Evolutionary conservation across 2,797 vertebrate genomes (phyloP).

Genomic region (Glossophaga mutica): DNA sequence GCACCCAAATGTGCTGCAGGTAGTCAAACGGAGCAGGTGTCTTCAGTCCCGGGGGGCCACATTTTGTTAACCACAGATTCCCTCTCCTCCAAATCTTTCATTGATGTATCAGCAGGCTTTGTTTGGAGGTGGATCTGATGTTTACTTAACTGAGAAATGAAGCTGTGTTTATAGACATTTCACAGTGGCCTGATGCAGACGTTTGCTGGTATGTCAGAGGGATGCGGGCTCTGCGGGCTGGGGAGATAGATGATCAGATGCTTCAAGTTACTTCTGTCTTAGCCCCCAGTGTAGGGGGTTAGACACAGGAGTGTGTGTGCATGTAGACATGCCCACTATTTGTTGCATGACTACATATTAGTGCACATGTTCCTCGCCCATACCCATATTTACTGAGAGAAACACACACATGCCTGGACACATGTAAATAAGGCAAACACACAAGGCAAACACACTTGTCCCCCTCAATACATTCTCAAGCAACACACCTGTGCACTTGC

Average conservation of each 20-base stretch:
- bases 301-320: not conserved
- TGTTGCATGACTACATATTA: not conserved
- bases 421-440: not conserved
- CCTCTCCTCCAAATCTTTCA: not conserved
- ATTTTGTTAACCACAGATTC: not conserved
- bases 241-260: not conserved
- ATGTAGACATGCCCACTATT: no score
- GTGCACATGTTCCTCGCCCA: not conserved
- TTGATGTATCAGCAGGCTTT: not conserved
- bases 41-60: not conserved
- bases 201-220: not conserved
- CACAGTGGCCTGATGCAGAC: not conserved
- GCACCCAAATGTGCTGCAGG: not conserved
- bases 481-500: not conserved
- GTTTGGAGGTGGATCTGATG: not conserved
- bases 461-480: not conserved
- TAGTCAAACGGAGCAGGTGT: not conserved
- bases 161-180: not conserved
- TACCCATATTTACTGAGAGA: not conserved
- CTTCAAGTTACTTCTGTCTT: not conserved
- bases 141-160: not conserved
- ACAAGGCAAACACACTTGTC: not conserved
- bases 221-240: not conserved
- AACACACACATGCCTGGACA: not conserved
- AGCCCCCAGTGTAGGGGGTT: not conserved